Evolutionary conservation across 2,797 vertebrate genomes (phyloP), one percentile per base, ranked within the genome.

Genomic region (Trachurus trachurus): DNA sequence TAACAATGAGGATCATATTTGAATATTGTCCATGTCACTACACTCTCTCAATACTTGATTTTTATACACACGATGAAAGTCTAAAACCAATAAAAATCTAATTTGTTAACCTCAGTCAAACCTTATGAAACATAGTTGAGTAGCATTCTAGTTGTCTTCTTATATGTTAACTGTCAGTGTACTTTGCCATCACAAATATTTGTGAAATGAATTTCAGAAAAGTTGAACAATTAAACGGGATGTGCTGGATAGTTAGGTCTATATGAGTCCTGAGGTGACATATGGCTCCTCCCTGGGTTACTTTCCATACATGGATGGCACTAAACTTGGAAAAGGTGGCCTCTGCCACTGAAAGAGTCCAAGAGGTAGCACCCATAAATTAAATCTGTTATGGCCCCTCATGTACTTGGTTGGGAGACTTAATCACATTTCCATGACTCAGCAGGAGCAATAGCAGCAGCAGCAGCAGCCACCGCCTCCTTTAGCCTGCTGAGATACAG

Each of bases 361-460:
- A 61, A 72, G 79, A 72, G 68, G 81, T 72, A 81, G 82, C 80
- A 45, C 81, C 82, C 93, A 91, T 95, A 94, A 95, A 96, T 95
- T 89, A 88, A 89, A 93, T 71, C 66, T 67, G 80, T 29, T 66
- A 68, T 66, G 88, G 59, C 84, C 84, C 78, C 74, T 79, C 78
- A 22, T 74, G 80, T 70, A 60, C 84, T 77, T 75, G n/a, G 62
- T 82, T 37, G 37, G 45, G 66, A 75, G 80, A 74, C 90, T 90
- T 88, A 87, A 92, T 95, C 90, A 92, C 84, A 94, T 95, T 95
- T 93, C 93, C 81, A 68, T 71, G 87, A 94, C 81, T 94, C 93
- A 89, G 92, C 94, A 90, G 73, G 6, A 47, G 62, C 47, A 58
- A 15, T 11, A 16, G 7, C 7, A 29, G 40, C 94, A 90, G 73